These are phyloP conservation scores for Danaus plexippus DNA, from an alignment of 1,140 invertebrate genomes.

Conservation along the genomic window DNA sequence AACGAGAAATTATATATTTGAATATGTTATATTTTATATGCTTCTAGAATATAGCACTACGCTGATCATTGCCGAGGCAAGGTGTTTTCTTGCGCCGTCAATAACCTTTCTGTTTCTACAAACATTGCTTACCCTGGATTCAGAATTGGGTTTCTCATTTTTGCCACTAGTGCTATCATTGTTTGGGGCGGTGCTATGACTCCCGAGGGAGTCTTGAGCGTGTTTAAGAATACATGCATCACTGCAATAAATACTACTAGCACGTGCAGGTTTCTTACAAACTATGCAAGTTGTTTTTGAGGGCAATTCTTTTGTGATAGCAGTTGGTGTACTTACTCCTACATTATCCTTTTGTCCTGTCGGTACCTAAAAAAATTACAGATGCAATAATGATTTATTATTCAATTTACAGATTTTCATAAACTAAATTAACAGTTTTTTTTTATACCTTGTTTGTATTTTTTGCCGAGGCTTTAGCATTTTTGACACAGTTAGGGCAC, in stretches of 20 bases:
- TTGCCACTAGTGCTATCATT: conserved; percentile 34
- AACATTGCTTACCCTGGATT: conserved; percentile 69
- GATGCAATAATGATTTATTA: background rate
- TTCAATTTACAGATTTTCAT: background rate
- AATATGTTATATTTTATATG: too few relatives aligned
- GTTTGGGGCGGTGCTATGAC: conserved; percentile 52
- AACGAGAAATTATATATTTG: conserved; percentile 14
- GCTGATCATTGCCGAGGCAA: background rate
- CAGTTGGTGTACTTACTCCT: conserved; percentile 24
- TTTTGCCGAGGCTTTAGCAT: conserved; percentile 56
- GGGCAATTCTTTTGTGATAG: conserved; percentile 32
- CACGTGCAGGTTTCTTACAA: conserved; percentile 79
- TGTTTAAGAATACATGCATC: conserved; percentile 89
- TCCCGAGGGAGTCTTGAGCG: conserved; percentile 80
- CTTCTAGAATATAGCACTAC: too few relatives aligned
- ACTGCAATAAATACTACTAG: conserved; percentile 88
- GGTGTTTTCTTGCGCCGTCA: too few relatives aligned
- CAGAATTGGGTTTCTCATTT: conserved; percentile 58
- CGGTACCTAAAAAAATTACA: conserved; percentile 9
- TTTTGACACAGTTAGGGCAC: conserved; percentile 87
- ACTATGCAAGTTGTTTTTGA: conserved; percentile 77
- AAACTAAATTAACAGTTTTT: conserved; percentile 6
- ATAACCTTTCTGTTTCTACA: too few relatives aligned
- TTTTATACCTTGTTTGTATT: conserved; percentile 46
- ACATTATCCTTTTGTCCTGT: conserved; percentile 21